Percentiles rank a stretch among this genome's conserved stretches.
Evolutionary conservation across 1,140 invertebrate species (phyloP).

Genomic region (Trypoxylus dichotomus): DNA sequence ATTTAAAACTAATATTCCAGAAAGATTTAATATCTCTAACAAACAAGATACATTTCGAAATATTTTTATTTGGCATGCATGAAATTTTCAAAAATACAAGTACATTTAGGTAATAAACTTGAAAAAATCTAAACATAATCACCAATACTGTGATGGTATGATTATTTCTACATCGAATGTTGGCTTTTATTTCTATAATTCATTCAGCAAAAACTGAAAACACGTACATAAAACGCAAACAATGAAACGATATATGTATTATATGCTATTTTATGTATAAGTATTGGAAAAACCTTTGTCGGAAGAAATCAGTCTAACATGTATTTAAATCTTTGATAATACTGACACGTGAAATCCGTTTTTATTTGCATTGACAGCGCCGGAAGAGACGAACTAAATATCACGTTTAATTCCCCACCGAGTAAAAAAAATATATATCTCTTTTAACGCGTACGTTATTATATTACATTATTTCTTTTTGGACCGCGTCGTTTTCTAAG

Average conservation of each 20-base stretch:
- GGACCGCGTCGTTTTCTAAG: slow-evolving; percentile 1
- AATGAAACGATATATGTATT: background rate
- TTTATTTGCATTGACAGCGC: background rate
- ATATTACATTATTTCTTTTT: background rate
- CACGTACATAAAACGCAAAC: background rate
- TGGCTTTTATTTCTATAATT: background rate
- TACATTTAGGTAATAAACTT: slow-evolving; percentile 7
- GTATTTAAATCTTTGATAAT: background rate
- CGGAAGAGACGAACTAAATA: background rate
- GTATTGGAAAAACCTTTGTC: background rate
- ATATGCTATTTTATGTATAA: background rate
- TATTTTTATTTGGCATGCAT: slow-evolving; percentile 1
- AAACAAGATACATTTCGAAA: background rate
- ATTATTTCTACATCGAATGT: slow-evolving; percentile 2
- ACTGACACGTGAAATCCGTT: background rate
- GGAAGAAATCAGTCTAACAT: slow-evolving; percentile 7
- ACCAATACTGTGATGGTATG: background rate
- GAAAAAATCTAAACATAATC: slow-evolving; percentile 20
- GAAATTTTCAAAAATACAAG: slow-evolving; percentile 21
- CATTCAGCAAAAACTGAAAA: background rate
- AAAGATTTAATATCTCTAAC: background rate
- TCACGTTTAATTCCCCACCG: slow-evolving; percentile 11
- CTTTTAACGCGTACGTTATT: background rate
- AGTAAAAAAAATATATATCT: slow-evolving; percentile 21
- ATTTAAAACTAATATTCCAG: background rate